Evolutionary conservation across 2,888 invertebrate genomes (phyloP).

Genomic region (Phengaris alcon): DNA sequence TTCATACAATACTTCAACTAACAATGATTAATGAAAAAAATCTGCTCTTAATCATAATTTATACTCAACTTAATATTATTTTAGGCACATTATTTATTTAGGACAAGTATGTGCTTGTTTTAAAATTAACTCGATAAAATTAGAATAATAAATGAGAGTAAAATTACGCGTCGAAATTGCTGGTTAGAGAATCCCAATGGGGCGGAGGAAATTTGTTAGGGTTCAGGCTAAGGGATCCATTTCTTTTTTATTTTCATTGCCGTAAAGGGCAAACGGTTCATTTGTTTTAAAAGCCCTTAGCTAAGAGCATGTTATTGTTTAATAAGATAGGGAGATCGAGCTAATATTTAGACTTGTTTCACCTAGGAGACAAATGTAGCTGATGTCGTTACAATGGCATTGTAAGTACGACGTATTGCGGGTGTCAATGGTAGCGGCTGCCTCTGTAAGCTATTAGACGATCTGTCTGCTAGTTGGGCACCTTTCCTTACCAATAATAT

Average conservation of each 20-base stretch:
- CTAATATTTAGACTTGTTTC: neutral
- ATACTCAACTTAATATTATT: neutral
- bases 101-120: neutral
- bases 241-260: neutral
- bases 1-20: neutral
- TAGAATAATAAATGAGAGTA: conserved; percentile 5
- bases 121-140: conserved; percentile 9
- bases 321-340: neutral
- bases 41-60: neutral
- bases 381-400: neutral
- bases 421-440: no score
- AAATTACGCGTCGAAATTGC: neutral
- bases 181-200: neutral
- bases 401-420: no score
- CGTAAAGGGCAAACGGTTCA: conserved; percentile 9
- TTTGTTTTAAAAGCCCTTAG: conserved; percentile 1
- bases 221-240: neutral
- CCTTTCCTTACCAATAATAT: no score
- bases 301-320: neutral
- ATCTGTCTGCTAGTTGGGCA: no score
- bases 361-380: neutral
- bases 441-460: no score
- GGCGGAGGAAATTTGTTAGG: neutral
- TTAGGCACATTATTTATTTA: conserved; percentile 17
- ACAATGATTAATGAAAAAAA: neutral